Base-by-base conservation (phyloP, 2,888 invertebrate genomes). In the Luffia ferchaultella region DNA sequence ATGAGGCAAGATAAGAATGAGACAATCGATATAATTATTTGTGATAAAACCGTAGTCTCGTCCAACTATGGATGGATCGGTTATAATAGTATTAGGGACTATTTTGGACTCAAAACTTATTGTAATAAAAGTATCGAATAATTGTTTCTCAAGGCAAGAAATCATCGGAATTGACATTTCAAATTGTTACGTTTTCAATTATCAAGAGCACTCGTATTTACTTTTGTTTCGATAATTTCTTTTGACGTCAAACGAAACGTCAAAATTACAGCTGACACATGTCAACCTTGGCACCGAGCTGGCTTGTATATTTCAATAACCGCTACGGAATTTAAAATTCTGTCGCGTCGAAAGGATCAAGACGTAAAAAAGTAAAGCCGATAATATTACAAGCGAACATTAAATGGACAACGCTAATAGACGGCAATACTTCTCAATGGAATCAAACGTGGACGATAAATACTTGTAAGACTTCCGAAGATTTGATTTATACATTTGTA, bases 1-100 rank as follows among this genome's bases (percentile, higher is more conserved):
- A 74, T 74, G 72, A 74, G 82, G 82, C 82, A 80, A 82, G 80
- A 79, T n/a, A n/a, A n/a, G n/a, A n/a, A n/a, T 66, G 64, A 72
- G 66, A 68, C 64, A 68, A 66, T 66, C 60, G 64, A 69, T 72
- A 69, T 68, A 68, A 46, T 50, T 48, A 53, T 46, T 46, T 68
- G 73, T 70, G 70, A 20, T 30, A 16, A 30, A 30, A 30, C 30
- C 12, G 30, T 30, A 30, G 30, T 12, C 12, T 30, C 30, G 30
- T 30, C 30, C 30, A 30, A 30, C 30, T 62, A 70, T 78, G 82
- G 82, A 80, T 80, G 80, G 79, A 80, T 70, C 69, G 54, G 64
- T 71, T 63, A 65, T 55, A 77, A 76, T 72, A 70, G 62, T 48
- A 42, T 73, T 63, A 66, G 72, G 78, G 74, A 78, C 76, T 73